These are phyloP conservation scores for Epinephelus moara DNA, from an alignment of 2,113 vertebrate genomes.

Conservation along the genomic window DNA sequence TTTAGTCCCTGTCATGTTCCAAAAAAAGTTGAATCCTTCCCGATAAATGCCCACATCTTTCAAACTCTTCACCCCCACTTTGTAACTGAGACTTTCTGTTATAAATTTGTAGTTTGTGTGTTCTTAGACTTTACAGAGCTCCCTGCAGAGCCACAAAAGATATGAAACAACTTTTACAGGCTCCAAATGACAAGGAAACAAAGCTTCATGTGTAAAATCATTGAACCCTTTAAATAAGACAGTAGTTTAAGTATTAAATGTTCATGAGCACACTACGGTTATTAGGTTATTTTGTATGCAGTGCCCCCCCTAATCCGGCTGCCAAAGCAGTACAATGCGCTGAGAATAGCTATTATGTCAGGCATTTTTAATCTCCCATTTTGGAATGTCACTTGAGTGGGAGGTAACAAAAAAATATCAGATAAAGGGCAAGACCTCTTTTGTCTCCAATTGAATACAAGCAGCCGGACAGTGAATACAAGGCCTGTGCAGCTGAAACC, in stretches of 20 bases:
- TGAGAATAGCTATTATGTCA: slow-evolving; percentile 59
- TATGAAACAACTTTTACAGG: neutral
- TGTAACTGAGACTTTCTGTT: slow-evolving; percentile 4
- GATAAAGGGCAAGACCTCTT: slow-evolving; percentile 62
- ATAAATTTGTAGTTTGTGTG: neutral
- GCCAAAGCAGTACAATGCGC: slow-evolving; percentile 50
- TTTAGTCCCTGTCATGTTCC: neutral
- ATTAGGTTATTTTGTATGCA: slow-evolving; percentile 36
- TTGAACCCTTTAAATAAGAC: neutral
- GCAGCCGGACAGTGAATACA: slow-evolving; percentile 36
- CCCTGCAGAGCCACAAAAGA: slow-evolving; percentile 6
- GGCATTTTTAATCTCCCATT: slow-evolving; percentile 50
- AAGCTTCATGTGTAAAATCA: neutral
- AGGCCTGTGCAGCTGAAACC: slow-evolving; percentile 50
- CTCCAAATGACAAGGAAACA: neutral
- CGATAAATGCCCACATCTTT: neutral
- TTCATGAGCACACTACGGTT: slow-evolving; percentile 13
- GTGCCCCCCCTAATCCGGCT: slow-evolving; percentile 11
- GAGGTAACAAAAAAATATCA: slow-evolving; percentile 37
- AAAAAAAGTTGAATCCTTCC: neutral
- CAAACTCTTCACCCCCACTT: neutral
- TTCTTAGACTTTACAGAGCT: neutral
- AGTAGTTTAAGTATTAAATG: slow-evolving; percentile 12
- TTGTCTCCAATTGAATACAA: slow-evolving; percentile 55
- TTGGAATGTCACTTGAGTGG: slow-evolving; percentile 61